phyloP scores from a whole-genome alignment of 2,113 vertebrate species.

The Tenrec ecaudatus region DNA sequence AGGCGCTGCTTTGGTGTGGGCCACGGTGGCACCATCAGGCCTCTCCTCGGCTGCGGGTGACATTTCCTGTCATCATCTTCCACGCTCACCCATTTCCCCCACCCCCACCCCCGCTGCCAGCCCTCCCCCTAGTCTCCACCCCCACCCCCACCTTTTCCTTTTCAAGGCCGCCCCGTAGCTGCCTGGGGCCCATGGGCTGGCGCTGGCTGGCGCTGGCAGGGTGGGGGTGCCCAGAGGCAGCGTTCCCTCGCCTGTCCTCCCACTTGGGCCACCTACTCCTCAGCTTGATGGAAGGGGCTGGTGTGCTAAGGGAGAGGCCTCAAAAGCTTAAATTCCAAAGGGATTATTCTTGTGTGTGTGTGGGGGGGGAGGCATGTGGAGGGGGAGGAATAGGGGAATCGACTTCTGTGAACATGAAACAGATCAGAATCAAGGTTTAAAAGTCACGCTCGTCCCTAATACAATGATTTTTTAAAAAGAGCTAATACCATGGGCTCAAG shows the following conservation, averaged over 20 bases:
- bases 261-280: too few relatives aligned
- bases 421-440: slow-evolving; percentile 71
- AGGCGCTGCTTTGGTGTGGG: background rate
- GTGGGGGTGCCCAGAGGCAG: too few relatives aligned
- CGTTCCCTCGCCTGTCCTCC: too few relatives aligned
- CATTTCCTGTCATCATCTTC: background rate
- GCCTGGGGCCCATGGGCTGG: too few relatives aligned
- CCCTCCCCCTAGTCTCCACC: background rate
- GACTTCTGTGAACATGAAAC: slow-evolving; percentile 60
- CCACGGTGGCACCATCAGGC: background rate
- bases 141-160: background rate
- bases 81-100: fast-evolving
- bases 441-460: slow-evolving; percentile 44
- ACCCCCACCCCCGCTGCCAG: background rate
- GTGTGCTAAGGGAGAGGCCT: background rate
- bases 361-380: too few relatives aligned
- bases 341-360: slow-evolving; percentile 54
- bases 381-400: slow-evolving; percentile 50
- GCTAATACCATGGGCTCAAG: too few relatives aligned
- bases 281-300: too few relatives aligned
- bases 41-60: background rate
- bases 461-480: too few relatives aligned
- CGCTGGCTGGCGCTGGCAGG: too few relatives aligned
- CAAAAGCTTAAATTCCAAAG: slow-evolving; percentile 66
- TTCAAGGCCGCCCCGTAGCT: background rate